These are phyloP conservation scores for Drosophila anomalata DNA, from an alignment of 2,888 invertebrate species.

Conservation along the genomic window DNA sequence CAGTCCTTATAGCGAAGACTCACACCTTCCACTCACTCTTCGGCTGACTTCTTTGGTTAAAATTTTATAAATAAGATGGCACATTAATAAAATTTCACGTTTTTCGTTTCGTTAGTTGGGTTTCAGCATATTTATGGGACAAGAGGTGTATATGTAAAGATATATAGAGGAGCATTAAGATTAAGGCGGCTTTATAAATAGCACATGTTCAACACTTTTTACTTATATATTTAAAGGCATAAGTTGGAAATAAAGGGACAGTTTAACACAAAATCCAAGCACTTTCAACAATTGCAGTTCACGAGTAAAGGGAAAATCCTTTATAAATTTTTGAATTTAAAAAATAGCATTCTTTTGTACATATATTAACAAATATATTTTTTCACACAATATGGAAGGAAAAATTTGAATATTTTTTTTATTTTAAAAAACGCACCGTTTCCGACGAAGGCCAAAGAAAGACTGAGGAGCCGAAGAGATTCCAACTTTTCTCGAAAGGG, in stretches of 20 bases:
- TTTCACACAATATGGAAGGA: neutral
- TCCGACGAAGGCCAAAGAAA: slow-evolving; percentile 61
- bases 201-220: slow-evolving; percentile 50
- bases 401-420: slow-evolving; percentile 2
- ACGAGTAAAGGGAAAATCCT: neutral
- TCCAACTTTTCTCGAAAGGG: slow-evolving; percentile 57
- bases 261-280: slow-evolving; percentile 6
- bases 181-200: slow-evolving; percentile 69
- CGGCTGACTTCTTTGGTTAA: slow-evolving; percentile 13
- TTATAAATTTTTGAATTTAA: neutral
- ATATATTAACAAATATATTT: slow-evolving; percentile 7
- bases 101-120: slow-evolving; percentile 39
- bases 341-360: neutral
- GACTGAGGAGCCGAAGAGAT: slow-evolving; percentile 56
- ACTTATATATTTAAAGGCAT: slow-evolving; percentile 27
- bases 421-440: slow-evolving; percentile 64
- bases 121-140: slow-evolving; percentile 40
- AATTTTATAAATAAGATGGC: slow-evolving; percentile 40
- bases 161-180: slow-evolving; percentile 52
- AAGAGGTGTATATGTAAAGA: slow-evolving; percentile 49
- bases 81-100: slow-evolving; percentile 43
- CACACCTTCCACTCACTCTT: slow-evolving; percentile 52
- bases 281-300: slow-evolving; percentile 8
- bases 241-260: slow-evolving; percentile 15
- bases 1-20: slow-evolving; percentile 38